These are phyloP conservation scores for Drosophila mulleri DNA, from an alignment of 2,888 invertebrate species.

Conservation along the genomic window DNA sequence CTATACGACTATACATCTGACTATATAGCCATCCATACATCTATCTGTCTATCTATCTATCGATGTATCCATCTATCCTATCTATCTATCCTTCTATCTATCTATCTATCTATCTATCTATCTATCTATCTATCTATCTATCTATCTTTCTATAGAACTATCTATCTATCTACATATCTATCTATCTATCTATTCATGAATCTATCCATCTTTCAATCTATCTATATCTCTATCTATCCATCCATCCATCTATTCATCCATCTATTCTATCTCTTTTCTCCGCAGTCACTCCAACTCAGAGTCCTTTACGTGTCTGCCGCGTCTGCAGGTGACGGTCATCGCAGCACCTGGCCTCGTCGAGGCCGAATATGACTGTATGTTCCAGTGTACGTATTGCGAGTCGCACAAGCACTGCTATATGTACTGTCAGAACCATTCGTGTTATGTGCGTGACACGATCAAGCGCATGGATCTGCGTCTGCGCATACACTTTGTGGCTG, in stretches of 20 bases:
- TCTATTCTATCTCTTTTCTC: background rate
- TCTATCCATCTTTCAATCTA: background rate
- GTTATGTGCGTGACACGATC: conserved; percentile 66
- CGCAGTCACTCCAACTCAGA: conserved; percentile 56
- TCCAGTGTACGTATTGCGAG: conserved; percentile 62
- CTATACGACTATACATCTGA: background rate
- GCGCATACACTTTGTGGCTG: conserved; percentile 72
- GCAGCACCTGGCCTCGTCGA: conserved; percentile 69
- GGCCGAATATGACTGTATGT: conserved; percentile 73
- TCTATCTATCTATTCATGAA: no score
- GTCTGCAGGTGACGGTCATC: conserved; percentile 70
- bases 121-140: no score
- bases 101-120: no score
- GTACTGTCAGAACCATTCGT: conserved; percentile 46
- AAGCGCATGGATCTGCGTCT: conserved; percentile 70
- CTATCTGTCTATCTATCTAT: background rate
- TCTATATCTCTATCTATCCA: background rate
- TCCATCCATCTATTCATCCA: no score
- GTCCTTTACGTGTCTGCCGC: conserved; percentile 63
- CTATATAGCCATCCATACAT: background rate
- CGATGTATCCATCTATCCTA: no score
- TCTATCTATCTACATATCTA: no score
- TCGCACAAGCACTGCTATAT: conserved; percentile 55
- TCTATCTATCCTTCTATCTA: no score
- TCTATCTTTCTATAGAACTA: no score